These are phyloP conservation scores for Vulpes ferrilata DNA, from an alignment of 2,113 vertebrate genomes.

Conservation along the genomic window DNA sequence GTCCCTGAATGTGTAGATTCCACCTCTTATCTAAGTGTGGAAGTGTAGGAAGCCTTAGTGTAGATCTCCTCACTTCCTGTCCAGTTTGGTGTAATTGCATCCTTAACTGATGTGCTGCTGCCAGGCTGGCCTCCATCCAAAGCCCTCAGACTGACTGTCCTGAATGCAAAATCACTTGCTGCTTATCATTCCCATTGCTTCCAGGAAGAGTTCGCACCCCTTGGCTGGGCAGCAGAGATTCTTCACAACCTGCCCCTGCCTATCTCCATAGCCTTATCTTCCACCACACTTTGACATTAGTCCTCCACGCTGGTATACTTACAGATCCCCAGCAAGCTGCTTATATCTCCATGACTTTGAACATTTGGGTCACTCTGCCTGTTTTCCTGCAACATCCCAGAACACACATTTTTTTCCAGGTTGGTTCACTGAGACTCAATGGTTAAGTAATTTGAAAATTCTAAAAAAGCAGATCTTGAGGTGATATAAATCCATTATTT, in stretches of 20 bases:
- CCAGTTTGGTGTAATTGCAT: neutral
- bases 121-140: neutral
- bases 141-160: neutral
- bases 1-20: neutral
- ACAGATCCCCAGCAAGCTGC: neutral
- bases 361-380: constrained; percentile 1
- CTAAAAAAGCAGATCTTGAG: constrained; percentile 3
- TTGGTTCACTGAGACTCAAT: neutral
- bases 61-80: neutral
- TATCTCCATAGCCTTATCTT: neutral
- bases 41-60: neutral
- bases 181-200: neutral
- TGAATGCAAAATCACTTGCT: constrained; percentile 3
- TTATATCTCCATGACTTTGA: neutral
- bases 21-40: neutral
- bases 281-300: neutral
- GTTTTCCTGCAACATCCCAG: neutral
- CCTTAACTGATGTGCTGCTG: neutral
- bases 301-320: neutral
- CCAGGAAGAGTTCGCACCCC: neutral
- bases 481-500: constrained; percentile 30
- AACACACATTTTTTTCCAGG: constrained; percentile 7
- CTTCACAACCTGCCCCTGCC: neutral
- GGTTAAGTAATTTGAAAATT: constrained; percentile 27
- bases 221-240: neutral